Evolutionary conservation across 2,113 vertebrate species (phyloP), one percentile per base, ranked within the genome.

Genomic region (Myrmecobius fasciatus): DNA sequence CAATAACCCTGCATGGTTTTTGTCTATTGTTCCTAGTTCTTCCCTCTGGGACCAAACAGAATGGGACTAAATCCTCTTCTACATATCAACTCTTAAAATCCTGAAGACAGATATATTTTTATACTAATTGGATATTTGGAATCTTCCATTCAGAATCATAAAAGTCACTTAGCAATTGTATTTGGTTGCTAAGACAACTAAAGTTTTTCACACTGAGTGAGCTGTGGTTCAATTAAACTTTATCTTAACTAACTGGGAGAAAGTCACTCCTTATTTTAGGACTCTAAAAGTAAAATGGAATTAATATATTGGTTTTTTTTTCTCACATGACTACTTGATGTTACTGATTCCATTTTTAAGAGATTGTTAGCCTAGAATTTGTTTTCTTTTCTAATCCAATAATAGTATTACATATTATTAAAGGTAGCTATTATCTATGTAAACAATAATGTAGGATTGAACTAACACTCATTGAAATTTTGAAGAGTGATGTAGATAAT

Each of bases 181-280:
- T 43, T 95, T 88, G 54, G 75, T 94, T 96, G 28, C 24, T 26
- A 52, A 92, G 49, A 89, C 11, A 53, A 60, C 43, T 17, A 22
- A 83, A 43, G 6, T n/a, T 83, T 43, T 83, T 43, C 67, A 83
- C 36, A 43, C 1, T 83, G n/a, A 83, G n/a, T 83, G 67, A 83
- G n/a, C 36, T 83, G n/a, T 83, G 36, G n/a, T 43, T 83, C 67
- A 43, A n/a, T 43, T 83, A 83, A 83, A 83, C 67, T 83, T 83
- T 83, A 83, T 83, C 7, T 83, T 83, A 43, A 83, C 20, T 83
- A 36, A 67, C 14, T 67, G 31, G 67, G 6, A n/a, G 11, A 83
- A 83, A 75, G 2, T 7, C 20, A 22, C 17, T 24, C 17, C 12
- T 75, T 36, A 75, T 83, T 83, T 83, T 83, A 83, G 5, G 17